Conservation (phyloP, 2,888 invertebrate species). For the Cistogaster globosa region DNA sequence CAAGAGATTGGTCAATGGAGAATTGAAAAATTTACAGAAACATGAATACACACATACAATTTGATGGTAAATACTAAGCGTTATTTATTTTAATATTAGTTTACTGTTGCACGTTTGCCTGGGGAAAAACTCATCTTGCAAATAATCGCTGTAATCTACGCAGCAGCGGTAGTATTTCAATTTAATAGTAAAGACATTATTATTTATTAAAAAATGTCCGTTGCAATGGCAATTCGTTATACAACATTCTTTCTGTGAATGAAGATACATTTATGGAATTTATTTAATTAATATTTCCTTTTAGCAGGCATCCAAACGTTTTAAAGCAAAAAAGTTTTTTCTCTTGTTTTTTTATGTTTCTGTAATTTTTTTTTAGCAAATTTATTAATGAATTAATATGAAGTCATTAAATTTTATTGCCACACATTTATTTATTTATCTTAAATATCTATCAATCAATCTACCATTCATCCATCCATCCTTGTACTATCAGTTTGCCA, state of each 20-base stretch:
- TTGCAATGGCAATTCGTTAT: slow-evolving; percentile 50
- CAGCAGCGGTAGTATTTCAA: background rate
- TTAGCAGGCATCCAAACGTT: background rate
- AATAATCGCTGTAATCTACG: too few species aligned
- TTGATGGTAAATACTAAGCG: background rate
- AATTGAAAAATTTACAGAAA: slow-evolving; percentile 16
- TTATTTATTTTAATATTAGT: slow-evolving; percentile 38
- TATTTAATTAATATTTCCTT: slow-evolving; percentile 32
- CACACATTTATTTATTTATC: slow-evolving; percentile 26
- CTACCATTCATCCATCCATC: slow-evolving; percentile 3
- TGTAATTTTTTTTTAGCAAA: slow-evolving; percentile 4
- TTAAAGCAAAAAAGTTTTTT: background rate
- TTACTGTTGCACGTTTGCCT: background rate
- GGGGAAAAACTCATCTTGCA: slow-evolving; percentile 30
- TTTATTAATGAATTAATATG: slow-evolving; percentile 52
- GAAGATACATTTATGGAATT: slow-evolving; percentile 38
- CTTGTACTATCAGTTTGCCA: background rate
- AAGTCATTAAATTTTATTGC: slow-evolving; percentile 63
- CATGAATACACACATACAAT: background rate
- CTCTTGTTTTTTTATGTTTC: background rate
- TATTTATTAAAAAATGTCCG: slow-evolving; percentile 18
- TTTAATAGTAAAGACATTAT: slow-evolving; percentile 52
- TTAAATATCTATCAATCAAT: slow-evolving; percentile 20
- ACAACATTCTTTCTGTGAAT: slow-evolving; percentile 46
- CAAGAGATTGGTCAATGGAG: slow-evolving; percentile 41